phyloP scores from a whole-genome alignment of 1,140 invertebrate species.

The Chlorops oryzae region DNA sequence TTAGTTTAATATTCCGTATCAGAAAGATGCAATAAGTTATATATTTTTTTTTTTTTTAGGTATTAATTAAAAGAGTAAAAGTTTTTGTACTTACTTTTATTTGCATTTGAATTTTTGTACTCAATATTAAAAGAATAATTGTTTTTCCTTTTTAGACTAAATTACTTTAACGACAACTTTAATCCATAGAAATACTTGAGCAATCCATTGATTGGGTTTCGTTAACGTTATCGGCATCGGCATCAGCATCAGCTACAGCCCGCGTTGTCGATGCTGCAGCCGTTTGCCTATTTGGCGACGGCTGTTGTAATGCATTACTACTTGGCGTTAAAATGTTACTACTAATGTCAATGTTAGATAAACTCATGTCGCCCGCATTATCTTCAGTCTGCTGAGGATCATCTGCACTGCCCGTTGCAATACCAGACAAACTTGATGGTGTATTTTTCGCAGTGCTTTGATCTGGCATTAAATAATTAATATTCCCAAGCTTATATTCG shows the following conservation, averaged over 20 bases:
- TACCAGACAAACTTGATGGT: not conserved
- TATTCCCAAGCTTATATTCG: constrained; percentile 14
- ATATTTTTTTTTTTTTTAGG: too few relatives aligned
- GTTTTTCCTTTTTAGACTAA: too few relatives aligned
- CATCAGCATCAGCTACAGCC: not conserved
- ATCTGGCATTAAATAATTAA: constrained; percentile 6
- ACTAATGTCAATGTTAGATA: not conserved
- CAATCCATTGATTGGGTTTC: constrained; percentile 40
- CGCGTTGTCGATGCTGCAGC: not conserved
- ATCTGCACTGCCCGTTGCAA: not conserved
- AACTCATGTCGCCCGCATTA: not conserved
- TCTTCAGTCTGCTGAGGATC: not conserved
- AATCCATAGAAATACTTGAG: constrained; percentile 38
- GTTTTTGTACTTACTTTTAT: too few relatives aligned
- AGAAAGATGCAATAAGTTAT: constrained; percentile 22
- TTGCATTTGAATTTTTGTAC: too few relatives aligned
- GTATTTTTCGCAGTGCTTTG: constrained; percentile 1
- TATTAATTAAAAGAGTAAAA: not conserved
- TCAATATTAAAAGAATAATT: too few relatives aligned
- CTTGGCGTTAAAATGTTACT: too few relatives aligned
- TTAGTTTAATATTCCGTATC: constrained; percentile 27
- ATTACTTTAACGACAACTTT: too few relatives aligned
- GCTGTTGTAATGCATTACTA: not conserved
- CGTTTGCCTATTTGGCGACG: not conserved
- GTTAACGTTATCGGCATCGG: constrained; percentile 21